These are phyloP conservation scores for Dastarcus helophoroides DNA, from an alignment of 2,888 invertebrate species.

Conservation along the genomic window DNA sequence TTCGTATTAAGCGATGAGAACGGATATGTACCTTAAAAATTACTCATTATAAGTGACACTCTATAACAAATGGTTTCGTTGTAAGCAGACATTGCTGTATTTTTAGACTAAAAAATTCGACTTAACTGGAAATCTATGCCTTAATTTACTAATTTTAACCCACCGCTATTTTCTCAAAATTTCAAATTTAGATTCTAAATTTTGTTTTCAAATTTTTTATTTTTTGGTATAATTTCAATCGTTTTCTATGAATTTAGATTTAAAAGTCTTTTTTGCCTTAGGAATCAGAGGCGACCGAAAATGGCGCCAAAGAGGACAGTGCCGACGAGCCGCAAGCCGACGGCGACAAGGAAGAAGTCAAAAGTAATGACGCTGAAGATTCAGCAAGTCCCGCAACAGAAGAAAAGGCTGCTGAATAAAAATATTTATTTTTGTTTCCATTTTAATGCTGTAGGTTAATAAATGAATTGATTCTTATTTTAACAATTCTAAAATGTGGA, in stretches of 20 bases:
- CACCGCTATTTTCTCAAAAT: no score
- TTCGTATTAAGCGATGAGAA: no score
- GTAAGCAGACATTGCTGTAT: no score
- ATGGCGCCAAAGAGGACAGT: slow-evolving; percentile 31
- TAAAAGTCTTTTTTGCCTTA: no score
- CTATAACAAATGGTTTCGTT: no score
- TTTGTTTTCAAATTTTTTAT: slow-evolving; percentile 7
- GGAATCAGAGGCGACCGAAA: slow-evolving; percentile 29
- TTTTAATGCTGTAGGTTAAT: slow-evolving; percentile 27
- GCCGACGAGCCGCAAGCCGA: slow-evolving; percentile 23
- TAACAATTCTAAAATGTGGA: slow-evolving; percentile 10
- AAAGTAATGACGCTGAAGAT: slow-evolving; percentile 24
- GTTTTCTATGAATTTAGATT: no score
- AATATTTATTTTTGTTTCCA: slow-evolving; percentile 20
- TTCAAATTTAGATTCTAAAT: no score
- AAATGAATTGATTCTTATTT: slow-evolving; percentile 17
- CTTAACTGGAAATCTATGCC: no score
- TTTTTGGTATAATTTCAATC: slow-evolving; percentile 6
- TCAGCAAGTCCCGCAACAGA: slow-evolving; percentile 24
- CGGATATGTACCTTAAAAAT: no score
- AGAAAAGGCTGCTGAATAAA: slow-evolving; percentile 32
- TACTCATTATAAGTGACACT: no score
- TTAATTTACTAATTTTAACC: no score
- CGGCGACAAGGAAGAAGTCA: slow-evolving; percentile 26
- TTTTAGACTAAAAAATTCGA: no score